phyloP scores from a whole-genome alignment of 2,113 vertebrate species.

The Xyrauchen texanus region DNA sequence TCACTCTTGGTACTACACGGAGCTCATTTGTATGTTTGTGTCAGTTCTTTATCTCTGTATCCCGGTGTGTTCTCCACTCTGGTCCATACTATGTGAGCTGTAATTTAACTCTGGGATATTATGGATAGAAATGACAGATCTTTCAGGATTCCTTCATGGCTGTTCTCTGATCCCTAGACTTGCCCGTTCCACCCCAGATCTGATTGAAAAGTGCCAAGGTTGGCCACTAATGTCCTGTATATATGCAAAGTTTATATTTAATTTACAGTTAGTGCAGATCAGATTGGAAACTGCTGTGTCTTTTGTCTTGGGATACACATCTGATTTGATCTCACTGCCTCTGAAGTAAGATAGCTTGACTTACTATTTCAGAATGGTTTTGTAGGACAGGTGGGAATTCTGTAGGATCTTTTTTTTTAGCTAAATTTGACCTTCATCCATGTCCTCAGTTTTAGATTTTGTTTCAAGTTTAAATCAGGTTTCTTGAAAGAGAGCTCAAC shows the following conservation, averaged over 20 bases:
- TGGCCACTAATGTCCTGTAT: slow-evolving; percentile 58
- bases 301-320: background rate
- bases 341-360: background rate
- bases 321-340: slow-evolving; percentile 15
- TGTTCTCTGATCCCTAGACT: background rate
- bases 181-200: background rate
- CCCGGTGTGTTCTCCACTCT: slow-evolving; percentile 1
- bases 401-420: background rate
- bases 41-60: slow-evolving; percentile 11
- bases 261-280: slow-evolving; percentile 48
- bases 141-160: slow-evolving; percentile 16
- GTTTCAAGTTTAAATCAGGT: background rate
- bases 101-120: slow-evolving; percentile 11
- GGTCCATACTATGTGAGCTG: background rate
- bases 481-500: slow-evolving; percentile 11
- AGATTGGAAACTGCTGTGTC: slow-evolving; percentile 39
- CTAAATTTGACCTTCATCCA: slow-evolving; percentile 17
- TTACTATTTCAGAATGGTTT: background rate
- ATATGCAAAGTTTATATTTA: slow-evolving; percentile 65
- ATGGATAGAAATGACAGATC: background rate
- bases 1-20: background rate
- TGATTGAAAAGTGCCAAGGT: slow-evolving; percentile 42
- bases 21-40: slow-evolving; percentile 20
- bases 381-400: background rate
- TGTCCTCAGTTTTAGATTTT: background rate